These are phyloP conservation scores for Pollenia amentaria DNA, from an alignment of 2,888 invertebrate species.

Conservation along the genomic window DNA sequence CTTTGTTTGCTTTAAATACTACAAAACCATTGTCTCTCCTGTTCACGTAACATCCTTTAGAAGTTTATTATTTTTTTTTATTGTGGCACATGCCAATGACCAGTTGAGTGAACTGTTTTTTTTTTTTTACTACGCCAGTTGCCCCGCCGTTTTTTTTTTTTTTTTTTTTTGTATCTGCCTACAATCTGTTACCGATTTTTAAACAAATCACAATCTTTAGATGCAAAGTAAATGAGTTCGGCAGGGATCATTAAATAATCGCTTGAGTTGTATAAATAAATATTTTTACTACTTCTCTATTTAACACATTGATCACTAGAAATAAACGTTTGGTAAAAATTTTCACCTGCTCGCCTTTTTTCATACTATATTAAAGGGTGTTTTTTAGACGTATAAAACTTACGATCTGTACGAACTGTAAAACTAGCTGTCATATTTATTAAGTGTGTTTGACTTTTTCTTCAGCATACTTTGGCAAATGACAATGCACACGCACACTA, in stretches of 20 bases:
- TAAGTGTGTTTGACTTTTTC: too few relatives aligned
- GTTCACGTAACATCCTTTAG: conserved; percentile 24
- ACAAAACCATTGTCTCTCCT: conserved; percentile 31
- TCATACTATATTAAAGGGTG: too few relatives aligned
- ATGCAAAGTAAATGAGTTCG: neutral
- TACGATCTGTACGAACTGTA: too few relatives aligned
- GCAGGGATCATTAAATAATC: neutral
- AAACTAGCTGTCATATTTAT: too few relatives aligned
- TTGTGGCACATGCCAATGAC: conserved; percentile 77
- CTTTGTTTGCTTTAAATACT: conserved; percentile 2
- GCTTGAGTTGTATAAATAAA: neutral
- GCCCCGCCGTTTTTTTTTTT: conserved; percentile 29
- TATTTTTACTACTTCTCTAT: too few relatives aligned
- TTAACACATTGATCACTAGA: too few relatives aligned
- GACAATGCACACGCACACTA: too few relatives aligned
- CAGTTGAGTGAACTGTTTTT: conserved; percentile 60
- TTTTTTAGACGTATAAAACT: too few relatives aligned
- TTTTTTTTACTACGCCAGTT: conserved; percentile 23
- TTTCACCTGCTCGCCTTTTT: too few relatives aligned
- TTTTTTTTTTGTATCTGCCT: neutral
- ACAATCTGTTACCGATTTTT: neutral
- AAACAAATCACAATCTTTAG: conserved; percentile 2
- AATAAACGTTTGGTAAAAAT: too few relatives aligned
- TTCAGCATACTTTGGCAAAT: too few relatives aligned
- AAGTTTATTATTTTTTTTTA: neutral